Evolutionary conservation across 2,797 vertebrate genomes (phyloP), one percentile per base, ranked within the genome.

Genomic region (Gymnodraco acuticeps): DNA sequence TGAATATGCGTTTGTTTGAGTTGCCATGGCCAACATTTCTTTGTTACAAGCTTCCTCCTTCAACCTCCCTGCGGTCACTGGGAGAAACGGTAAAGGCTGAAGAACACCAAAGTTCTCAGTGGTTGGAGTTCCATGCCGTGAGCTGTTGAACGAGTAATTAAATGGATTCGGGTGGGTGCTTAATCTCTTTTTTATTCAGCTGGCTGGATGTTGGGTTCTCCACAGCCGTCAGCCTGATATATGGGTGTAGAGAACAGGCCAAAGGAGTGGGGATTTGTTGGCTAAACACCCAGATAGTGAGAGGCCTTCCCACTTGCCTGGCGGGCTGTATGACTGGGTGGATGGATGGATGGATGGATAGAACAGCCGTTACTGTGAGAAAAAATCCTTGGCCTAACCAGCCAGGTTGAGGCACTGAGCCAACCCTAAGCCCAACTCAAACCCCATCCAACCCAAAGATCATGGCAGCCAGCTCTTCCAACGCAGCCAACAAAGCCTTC

Each of bases 161-260:
- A 88, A 85, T 87, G 43, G 73, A 84, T 91, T 87, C 16, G 70
- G 78, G 81, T 83, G 71, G 78, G 81, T 88, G 88, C 84, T 89
- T 92, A 90, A 89, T 90, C 84, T 91, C 77, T 73, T 75, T 89
- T 93, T 88, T 87, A 89, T 90, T 91, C 83, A 86, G 81, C 73
- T 90, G 88, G 88, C 89, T 89, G 68, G 60, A 75, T 86, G 80
- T 83, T 3, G 78, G 86, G 75, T 86, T 85, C 82, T 88, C 79
- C 52, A 43, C 77, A 85, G 82, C 87, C 81, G 52, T 91, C 89
- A 88, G 66, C 58, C 81, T 92, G 88, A 93, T 92, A 86, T 92
- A 93, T 92, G 86, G 82, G 63, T 50, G 47, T 53, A 47, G 78
- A 76, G 75, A 46, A 61, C 70, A 85, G 86, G 83, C 90, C 89